Base-by-base conservation (phyloP, 2,113 vertebrate species). In the Zingel zingel region DNA sequence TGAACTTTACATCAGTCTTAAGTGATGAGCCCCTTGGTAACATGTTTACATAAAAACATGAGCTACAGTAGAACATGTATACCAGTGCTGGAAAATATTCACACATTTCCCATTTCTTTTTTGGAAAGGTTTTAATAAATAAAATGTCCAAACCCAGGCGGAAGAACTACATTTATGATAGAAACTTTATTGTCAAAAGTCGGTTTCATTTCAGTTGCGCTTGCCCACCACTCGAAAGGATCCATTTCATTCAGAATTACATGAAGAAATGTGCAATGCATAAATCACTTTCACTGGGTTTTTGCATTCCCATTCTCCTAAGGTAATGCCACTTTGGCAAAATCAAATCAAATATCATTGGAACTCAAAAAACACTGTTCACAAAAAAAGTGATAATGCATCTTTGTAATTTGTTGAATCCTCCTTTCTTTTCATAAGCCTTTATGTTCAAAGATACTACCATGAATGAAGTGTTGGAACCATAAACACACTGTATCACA, bases 1-100 rank as follows among this genome's bases (percentile, higher is more conserved):
- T 98, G 97, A 99, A 98, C 95, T 99, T 98, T 99, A 99, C 98
- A 99, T 97, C 97, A 96, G 96, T 96, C 97, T 98, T 97, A 97
- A 97, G 96, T 98, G 97, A 97, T 97, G 96, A 96, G 97, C 96
- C 97, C 96, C 95, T 97, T 97, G 86, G 83, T 92, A 97, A 97
- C 96, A 98, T 96, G 97, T 96, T 96, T 96, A 99, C 97, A 98
- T 94, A 97, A 97, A 97, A 95, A 95, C 95, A 96, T 96, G 95
- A 95, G 94, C 95, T 96, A 96, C 93, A 93, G 92, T 93, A 93
- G 90, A 92, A 90, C 88, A 93, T 95, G 94, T 94, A 96, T 95
- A 97, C 94, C 95, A 96, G 95, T 95, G 94, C 95, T 95, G 96
- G 95, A 96, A 97, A 97, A 96, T 95, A 97, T 96, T 96, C 96